phyloP scores from a whole-genome alignment of 2,888 invertebrate genomes.

The Dicroscelio sp. region DNA sequence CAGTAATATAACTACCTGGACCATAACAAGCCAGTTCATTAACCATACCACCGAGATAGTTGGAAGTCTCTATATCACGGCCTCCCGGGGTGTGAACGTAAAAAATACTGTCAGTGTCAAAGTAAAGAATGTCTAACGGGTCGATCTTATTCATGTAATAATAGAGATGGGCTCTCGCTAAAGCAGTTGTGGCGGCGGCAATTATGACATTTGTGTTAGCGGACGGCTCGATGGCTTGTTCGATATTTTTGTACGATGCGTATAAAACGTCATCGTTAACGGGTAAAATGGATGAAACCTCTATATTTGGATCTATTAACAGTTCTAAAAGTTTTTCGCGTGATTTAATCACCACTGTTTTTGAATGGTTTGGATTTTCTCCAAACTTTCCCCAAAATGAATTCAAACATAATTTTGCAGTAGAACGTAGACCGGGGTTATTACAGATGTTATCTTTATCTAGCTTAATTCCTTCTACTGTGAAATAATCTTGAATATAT shows the following conservation, averaged over 20 bases:
- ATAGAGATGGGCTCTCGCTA: constrained; percentile 85
- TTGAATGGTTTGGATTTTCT: constrained; percentile 10
- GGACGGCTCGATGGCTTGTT: not conserved
- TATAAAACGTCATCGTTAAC: constrained; percentile 15
- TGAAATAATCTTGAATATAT: constrained; percentile 6
- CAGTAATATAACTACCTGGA: not conserved
- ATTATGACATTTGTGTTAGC: constrained; percentile 2
- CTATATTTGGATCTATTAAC: not conserved
- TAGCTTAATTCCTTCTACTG: constrained; percentile 7
- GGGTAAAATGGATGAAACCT: not conserved
- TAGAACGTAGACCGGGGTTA: constrained; percentile 45
- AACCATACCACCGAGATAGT: not conserved
- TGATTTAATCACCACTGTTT: constrained; percentile 21
- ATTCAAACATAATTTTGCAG: constrained; percentile 57
- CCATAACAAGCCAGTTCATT: not conserved
- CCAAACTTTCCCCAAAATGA: constrained; percentile 70
- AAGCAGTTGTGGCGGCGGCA: constrained; percentile 26
- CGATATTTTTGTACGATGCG: constrained; percentile 9
- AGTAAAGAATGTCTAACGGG: constrained; percentile 49
- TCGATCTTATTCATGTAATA: constrained; percentile 87
- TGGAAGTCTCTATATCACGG: not conserved
- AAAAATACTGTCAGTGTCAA: constrained; percentile 48
- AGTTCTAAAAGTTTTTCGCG: constrained; percentile 15
- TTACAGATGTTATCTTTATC: constrained; percentile 41
- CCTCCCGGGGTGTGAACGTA: not conserved